These are phyloP conservation scores for Chrysochloris asiatica DNA, from an alignment of 2,113 vertebrate species.

Conservation along the genomic window DNA sequence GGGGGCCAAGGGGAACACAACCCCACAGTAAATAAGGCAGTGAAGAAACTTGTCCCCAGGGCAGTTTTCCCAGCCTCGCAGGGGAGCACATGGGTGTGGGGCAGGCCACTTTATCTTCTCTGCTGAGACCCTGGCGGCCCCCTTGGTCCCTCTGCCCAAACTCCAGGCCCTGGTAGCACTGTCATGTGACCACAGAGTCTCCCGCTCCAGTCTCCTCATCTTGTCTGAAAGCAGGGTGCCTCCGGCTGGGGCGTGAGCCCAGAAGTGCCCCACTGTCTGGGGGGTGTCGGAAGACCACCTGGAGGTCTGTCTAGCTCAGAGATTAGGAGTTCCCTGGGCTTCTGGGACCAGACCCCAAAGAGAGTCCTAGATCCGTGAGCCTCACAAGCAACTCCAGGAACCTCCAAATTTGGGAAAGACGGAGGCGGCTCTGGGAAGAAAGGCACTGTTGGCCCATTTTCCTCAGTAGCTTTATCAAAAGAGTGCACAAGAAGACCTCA, in stretches of 20 bases:
- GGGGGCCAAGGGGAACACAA: not conserved
- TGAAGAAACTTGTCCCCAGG: too few relatives aligned
- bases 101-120: too few relatives aligned
- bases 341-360: constrained; percentile 12
- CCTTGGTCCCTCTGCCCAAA: not conserved
- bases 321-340: constrained; percentile 17
- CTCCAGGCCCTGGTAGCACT: constrained; percentile 12
- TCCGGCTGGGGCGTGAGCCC: too few relatives aligned
- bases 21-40: not conserved
- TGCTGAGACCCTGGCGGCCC: not conserved
- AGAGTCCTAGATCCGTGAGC: not conserved
- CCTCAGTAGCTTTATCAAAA: not conserved
- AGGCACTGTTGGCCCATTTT: not conserved
- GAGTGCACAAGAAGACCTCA: not conserved
- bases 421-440: not conserved
- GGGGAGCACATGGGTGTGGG: too few relatives aligned
- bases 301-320: not conserved
- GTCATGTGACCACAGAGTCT: too few relatives aligned
- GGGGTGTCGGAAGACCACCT: not conserved
- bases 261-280: constrained; percentile 12
- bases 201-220: too few relatives aligned
- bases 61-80: too few relatives aligned
- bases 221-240: too few relatives aligned
- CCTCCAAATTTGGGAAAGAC: constrained; percentile 76
- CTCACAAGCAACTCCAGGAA: constrained; percentile 23